phyloP scores from a whole-genome alignment of 2,113 vertebrate species.

The Cavia porcellus region DNA sequence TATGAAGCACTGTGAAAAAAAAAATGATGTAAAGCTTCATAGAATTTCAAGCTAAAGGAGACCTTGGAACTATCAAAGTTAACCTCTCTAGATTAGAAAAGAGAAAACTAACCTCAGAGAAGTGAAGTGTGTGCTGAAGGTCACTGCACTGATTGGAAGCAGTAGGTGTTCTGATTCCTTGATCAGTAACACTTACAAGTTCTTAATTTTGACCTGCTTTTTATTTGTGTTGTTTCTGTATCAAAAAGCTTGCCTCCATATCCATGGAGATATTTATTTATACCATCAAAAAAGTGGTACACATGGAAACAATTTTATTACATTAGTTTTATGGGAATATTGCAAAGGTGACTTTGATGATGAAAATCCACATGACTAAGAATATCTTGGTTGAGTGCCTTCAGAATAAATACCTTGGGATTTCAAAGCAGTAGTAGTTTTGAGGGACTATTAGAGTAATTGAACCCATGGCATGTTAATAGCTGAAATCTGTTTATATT shows the following conservation, averaged over 20 bases:
- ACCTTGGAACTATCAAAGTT: conserved; percentile 41
- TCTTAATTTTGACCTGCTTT: conserved; percentile 56
- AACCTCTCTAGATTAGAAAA: conserved; percentile 46
- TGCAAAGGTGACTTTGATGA: conserved; percentile 46
- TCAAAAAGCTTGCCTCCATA: not conserved
- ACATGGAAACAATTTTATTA: conserved; percentile 60
- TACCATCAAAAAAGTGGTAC: conserved; percentile 29
- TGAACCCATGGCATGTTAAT: not conserved
- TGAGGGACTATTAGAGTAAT: not conserved
- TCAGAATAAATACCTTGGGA: conserved; percentile 20
- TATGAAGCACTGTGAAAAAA: conserved; percentile 78
- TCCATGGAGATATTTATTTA: conserved; percentile 54
- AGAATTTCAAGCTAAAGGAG: conserved; percentile 59
- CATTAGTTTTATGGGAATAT: conserved; percentile 22
- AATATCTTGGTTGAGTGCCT: conserved; percentile 49
- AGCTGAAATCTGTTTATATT: not conserved
- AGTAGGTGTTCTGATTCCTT: not conserved
- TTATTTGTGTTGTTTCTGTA: conserved; percentile 39
- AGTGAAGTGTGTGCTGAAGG: conserved; percentile 34
- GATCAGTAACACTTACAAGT: not conserved
- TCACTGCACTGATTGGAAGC: conserved; percentile 29
- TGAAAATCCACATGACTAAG: not conserved
- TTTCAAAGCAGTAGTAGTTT: not conserved
- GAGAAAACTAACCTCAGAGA: not conserved
- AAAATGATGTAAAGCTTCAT: conserved; percentile 64